Base-by-base conservation (phyloP, 1,140 invertebrate species). In the Danaus plexippus region DNA sequence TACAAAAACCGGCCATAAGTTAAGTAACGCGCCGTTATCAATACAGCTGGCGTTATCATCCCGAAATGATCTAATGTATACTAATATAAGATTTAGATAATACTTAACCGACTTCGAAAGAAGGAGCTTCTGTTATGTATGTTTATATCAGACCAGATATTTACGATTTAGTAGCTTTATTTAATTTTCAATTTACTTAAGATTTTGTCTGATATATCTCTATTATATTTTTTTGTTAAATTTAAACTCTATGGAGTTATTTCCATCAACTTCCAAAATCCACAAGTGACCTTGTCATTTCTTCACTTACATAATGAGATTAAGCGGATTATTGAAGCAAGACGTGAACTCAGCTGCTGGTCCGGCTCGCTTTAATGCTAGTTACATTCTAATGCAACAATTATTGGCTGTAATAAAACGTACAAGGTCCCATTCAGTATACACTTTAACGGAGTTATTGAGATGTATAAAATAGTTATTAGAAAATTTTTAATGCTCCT, bases 351-450 rank as follows among this genome's bases (percentile, higher is more conserved):
- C 15, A 18, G 54, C 46, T 57, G 53, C 22, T 46, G 12, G 46
- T 43, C 9, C 48, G 45, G 22, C 22, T 32, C 47, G 51, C 59
- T 56, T 57, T 57, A 57, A 43, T 53, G 51, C 44, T 52, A 57
- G 47, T 52, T 61, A 57, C 51, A 53, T 53, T 61, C 59, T 51
- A 53, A 53, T 47, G 49, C 59, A 46, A 48, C 54, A 64, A 59
- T 64, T 57, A 64, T 59, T 62, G 57, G 54, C 47, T 12, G 50
- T 55, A 57, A 61, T 64, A 61, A 64, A 64, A 62, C 40, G 57
- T 55, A 54, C 63, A 64, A 67, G 63, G 66, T 61, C 45, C 43
- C 59, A 58, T 67, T 67, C 62, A 55, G 50, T 47, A 48, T 60
- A 67, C 62, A 62, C 66, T 62, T 67, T 54, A 59, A 59, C 54